Evolutionary conservation across 2,888 invertebrate genomes (phyloP), one percentile per base, ranked within the genome.

Genomic region (Suillia variegata): DNA sequence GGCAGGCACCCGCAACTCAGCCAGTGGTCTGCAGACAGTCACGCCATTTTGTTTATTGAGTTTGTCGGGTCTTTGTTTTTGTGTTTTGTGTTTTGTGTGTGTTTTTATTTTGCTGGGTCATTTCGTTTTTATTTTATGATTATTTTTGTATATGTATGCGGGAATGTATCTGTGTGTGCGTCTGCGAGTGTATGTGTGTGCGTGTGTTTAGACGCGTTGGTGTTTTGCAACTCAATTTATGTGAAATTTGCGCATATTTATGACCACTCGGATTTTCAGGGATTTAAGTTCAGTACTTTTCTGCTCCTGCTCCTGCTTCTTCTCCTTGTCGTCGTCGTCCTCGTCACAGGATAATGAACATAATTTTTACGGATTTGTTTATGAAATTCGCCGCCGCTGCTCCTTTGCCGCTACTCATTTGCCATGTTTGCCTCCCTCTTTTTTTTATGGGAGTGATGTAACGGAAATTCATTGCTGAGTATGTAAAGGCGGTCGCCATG

Each of bases 311-410:
- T n/a, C n/a, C n/a, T n/a, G n/a, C n/a, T n/a, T n/a, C n/a, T n/a
- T n/a, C n/a, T n/a, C n/a, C n/a, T n/a, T n/a, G n/a, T n/a, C n/a
- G n/a, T 34, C 12, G 6, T 13, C 20, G 52, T 21, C 18, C 52
- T 52, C 21, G 38, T n/a, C n/a, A n/a, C n/a, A 52, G 20, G 38
- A 21, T 38, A 52, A 52, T 52, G 45, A 42, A 42, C 54, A 54
- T 54, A 38, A 54, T 54, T 54, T 54, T 38, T 42, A 22, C 42
- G 54, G 54, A 54, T 54, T 54, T 54, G 42, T 54, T 54, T 54
- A 42, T 54, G 42, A 31, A 53, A 53, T 21, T 53, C 8, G 18
- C 4, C 8, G 12, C 38, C n/a, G n/a, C n/a, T n/a, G n/a, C n/a
- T n/a, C n/a, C n/a, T n/a, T n/a, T n/a, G n/a, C n/a, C n/a, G n/a